Conservation (phyloP, 2,113 vertebrate species). For the Puffinus mauretanicus region DNA sequence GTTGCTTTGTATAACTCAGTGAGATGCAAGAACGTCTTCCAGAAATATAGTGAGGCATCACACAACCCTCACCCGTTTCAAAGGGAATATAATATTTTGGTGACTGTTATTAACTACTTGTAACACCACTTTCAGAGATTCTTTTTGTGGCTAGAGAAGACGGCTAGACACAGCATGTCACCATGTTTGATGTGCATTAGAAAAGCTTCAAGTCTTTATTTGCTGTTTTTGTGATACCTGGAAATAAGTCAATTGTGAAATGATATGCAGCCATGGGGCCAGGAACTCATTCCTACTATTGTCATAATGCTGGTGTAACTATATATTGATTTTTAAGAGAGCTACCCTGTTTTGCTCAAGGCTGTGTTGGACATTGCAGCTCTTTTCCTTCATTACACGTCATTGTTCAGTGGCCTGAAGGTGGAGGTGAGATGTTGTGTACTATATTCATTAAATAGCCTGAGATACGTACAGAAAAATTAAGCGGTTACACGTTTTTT, state of each 20-base stretch:
- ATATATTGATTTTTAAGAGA: background rate
- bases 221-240: background rate
- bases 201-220: background rate
- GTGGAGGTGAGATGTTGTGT: background rate
- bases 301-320: background rate
- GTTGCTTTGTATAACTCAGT: background rate
- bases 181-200: background rate
- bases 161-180: fast-evolving
- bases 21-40: background rate
- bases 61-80: background rate
- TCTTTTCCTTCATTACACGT: background rate
- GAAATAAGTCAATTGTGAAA: background rate
- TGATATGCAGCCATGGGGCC: background rate
- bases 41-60: background rate
- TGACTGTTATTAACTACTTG: background rate
- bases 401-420: background rate
- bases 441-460: background rate
- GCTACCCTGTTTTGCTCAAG: background rate
- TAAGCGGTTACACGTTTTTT: background rate
- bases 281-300: background rate
- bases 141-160: background rate
- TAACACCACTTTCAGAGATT: background rate
- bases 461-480: background rate
- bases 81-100: background rate
- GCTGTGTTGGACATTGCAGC: background rate